These are phyloP conservation scores for Latrodectus elegans DNA, from an alignment of 2,888 invertebrate genomes.

Conservation along the genomic window DNA sequence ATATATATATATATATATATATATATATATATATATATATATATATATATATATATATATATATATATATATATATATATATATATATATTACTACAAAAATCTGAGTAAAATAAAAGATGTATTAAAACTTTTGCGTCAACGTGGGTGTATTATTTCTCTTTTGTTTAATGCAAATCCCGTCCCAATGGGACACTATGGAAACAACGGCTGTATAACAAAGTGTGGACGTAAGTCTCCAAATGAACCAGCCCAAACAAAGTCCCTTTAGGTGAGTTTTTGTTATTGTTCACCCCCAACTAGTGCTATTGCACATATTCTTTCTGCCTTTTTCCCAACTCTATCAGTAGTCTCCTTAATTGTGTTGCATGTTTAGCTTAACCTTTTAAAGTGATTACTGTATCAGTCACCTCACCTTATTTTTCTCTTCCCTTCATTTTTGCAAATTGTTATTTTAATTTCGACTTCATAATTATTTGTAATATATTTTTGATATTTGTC, in stretches of 20 bases:
- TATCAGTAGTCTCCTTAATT: neutral
- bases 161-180: conserved; percentile 68
- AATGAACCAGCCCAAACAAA: conserved; percentile 37
- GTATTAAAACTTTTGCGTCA: conserved; percentile 41
- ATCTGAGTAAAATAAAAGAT: no score
- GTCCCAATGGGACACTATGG: conserved; percentile 68
- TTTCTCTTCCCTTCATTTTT: no score
- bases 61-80: no score
- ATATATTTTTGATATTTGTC: no score
- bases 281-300: neutral
- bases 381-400: neutral
- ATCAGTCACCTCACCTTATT: no score
- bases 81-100: no score
- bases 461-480: no score
- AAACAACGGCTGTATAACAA: conserved; percentile 68
- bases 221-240: conserved; percentile 43
- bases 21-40: no score
- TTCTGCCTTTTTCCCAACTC: neutral
- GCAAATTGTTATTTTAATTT: no score
- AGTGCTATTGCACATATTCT: neutral
- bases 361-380: neutral
- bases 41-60: no score
- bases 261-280: conserved; percentile 45
- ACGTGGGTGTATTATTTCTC: conserved; percentile 66
- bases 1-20: no score